Evolutionary conservation across 2,113 vertebrate species (phyloP), one percentile per base, ranked within the genome.

Genomic region (Scomber colias): DNA sequence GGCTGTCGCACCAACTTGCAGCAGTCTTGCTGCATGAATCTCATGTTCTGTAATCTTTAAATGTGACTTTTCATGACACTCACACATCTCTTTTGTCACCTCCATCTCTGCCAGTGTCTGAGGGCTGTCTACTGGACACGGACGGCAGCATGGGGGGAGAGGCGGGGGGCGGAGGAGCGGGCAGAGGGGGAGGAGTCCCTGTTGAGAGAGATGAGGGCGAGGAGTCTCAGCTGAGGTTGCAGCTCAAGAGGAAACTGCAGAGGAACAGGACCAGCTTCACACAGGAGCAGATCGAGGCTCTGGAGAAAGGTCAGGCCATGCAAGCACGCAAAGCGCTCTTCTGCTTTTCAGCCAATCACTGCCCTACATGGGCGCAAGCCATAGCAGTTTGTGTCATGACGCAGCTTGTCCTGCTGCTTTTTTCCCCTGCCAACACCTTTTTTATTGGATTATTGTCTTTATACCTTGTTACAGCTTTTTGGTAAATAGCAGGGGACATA

Each of bases 231-330:
- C 94, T 97, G 83, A 93, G 95, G 72, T 92, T 97, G 85, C 96
- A 97, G 93, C 94, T 97, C 71, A 97, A 96, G 91, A 95, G 96
- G 85, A 97, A 97, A 86, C 92, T 97, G 79, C 96, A 97, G 89
- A 95, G 96, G 75, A 97, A 97, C 94, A 83, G 96, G 77, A 97
- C 96, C 17, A 96, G 96, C 84, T 97, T 96, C 87, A 96, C 95
- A 11, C 95, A 95, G 90, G 96, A 97, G 87, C 96, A 97, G 93
- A 96, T 97, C 48, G 96, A 97, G 88, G 95, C 96, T 51, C 87
- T 97, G 90, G 96, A 97, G 88, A 97, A 96, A 95, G 96, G 96
- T 96, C 84, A 89, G 83, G 69, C 75, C 84, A 69, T 44, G 55
- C 70, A 49, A 45, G 77, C 91, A 82, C 79, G 77, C 81, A 87